Conservation (phyloP, 2,797 vertebrate genomes). For the Macropus fuliginosus region DNA sequence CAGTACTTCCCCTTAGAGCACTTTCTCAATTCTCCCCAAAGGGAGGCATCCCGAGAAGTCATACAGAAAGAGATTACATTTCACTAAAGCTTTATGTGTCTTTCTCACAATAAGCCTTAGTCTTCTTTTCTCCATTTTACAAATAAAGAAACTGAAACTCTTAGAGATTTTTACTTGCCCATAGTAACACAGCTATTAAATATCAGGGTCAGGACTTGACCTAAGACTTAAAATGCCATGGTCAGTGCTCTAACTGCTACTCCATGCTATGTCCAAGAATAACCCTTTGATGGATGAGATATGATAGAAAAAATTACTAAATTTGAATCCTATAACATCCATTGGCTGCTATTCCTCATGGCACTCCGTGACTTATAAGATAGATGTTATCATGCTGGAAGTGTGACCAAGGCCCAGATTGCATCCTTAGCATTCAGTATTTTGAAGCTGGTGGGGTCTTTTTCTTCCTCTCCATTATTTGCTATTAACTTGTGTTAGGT, state of each 20-base stretch:
- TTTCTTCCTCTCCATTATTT: background rate
- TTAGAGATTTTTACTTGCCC: background rate
- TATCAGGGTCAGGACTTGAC: background rate
- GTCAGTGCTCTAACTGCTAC: background rate
- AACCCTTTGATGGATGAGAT: background rate
- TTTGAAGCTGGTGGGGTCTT: background rate
- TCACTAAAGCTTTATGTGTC: background rate
- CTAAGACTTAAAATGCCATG: background rate
- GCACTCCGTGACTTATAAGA: background rate
- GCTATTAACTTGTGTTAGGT: conserved; percentile 2
- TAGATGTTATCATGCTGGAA: background rate
- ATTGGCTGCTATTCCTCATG: background rate
- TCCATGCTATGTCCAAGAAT: background rate
- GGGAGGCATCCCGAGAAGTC: background rate
- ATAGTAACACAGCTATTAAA: background rate
- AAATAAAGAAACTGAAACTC: background rate
- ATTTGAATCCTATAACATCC: background rate
- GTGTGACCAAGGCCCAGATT: background rate
- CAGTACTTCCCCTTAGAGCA: background rate
- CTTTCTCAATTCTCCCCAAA: background rate
- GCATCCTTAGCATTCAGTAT: background rate
- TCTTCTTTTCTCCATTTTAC: background rate
- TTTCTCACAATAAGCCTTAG: background rate
- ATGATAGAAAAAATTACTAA: background rate
- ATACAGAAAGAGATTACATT: background rate